A percentile compares a stretch with the other conserved stretches of the same genome.
phyloP scores from a whole-genome alignment of 92 coral and sea anemone species.

The Virgularia gustaviana region DNA sequence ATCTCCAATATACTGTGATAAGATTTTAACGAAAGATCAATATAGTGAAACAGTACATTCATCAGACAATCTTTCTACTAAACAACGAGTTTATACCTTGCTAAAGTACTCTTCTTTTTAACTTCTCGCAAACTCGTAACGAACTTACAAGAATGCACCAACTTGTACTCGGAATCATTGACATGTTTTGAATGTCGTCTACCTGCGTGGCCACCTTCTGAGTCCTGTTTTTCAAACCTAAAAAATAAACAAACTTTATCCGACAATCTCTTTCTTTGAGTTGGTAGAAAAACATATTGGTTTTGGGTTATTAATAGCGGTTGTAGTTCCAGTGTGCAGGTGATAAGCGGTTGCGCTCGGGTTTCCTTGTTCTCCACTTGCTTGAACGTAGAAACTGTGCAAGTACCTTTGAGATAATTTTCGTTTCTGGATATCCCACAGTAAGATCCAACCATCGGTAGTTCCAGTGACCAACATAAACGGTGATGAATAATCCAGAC shows the following conservation, averaged over 20 bases:
- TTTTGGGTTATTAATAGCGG: neutral
- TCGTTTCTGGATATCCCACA: slow-evolving; percentile 84
- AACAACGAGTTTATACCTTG: neutral
- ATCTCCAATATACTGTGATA: slow-evolving; percentile 14
- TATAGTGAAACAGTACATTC: neutral
- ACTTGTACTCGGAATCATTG: slow-evolving; percentile 62
- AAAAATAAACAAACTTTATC: no score
- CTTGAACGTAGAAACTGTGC: no score
- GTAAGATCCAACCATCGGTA: slow-evolving; percentile 62
- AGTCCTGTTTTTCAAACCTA: slow-evolving; percentile 66
- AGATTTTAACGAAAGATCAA: neutral
- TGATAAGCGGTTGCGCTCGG: neutral
- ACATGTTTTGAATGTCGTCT: slow-evolving; percentile 57
- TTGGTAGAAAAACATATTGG: neutral
- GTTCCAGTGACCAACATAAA: slow-evolving; percentile 79
- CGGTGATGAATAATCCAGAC: slow-evolving; percentile 66
- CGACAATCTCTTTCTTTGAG: neutral
- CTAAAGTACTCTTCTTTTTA: neutral
- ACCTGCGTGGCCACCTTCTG: slow-evolving; percentile 60
- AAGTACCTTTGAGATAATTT: slow-evolving; percentile 67
- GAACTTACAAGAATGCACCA: slow-evolving; percentile 72
- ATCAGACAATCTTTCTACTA: neutral
- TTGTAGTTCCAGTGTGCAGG: neutral
- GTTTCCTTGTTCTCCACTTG: no score
- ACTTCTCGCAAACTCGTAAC: slow-evolving; percentile 12